Percentiles rank a stretch among this genome's conserved stretches.
Conservation (phyloP, 2,888 invertebrate species). For the Polietes domitor region DNA sequence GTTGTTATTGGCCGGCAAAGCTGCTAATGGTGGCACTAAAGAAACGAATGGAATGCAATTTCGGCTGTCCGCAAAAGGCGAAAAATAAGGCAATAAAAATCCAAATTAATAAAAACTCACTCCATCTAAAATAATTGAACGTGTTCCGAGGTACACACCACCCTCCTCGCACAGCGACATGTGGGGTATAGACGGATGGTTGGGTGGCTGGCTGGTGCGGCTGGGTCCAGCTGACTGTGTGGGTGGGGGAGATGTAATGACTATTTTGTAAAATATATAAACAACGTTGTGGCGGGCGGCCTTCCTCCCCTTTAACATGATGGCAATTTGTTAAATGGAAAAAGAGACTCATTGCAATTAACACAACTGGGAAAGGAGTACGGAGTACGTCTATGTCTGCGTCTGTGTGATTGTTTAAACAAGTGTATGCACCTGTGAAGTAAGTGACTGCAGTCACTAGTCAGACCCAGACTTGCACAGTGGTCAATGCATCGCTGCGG, state of each 20-base stretch:
- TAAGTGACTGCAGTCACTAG: background rate
- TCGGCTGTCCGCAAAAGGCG: background rate
- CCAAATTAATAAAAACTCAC: slow-evolving; percentile 32
- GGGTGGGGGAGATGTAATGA: slow-evolving; percentile 48
- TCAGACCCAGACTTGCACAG: background rate
- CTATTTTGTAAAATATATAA: slow-evolving; percentile 50
- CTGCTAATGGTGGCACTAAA: slow-evolving; percentile 16
- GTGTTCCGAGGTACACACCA: slow-evolving; percentile 8
- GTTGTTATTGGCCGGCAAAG: slow-evolving; percentile 3
- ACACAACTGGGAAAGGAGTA: slow-evolving; percentile 41
- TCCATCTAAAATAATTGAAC: slow-evolving; percentile 26
- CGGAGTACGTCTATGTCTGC: slow-evolving; percentile 2
- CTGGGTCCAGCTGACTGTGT: background rate
- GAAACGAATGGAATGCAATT: background rate
- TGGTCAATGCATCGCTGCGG: background rate
- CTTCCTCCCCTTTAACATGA: slow-evolving; percentile 64
- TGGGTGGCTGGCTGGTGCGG: background rate
- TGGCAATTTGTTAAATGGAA: slow-evolving; percentile 61
- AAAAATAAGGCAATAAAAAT: slow-evolving; percentile 30
- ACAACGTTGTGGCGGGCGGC: slow-evolving; percentile 65
- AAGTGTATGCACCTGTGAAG: slow-evolving; percentile 29
- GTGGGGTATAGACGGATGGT: background rate
- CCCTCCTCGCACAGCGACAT: no score
- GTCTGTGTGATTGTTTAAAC: background rate
- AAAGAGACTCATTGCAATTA: slow-evolving; percentile 42